These are phyloP conservation scores for Antheraea mylitta DNA, from an alignment of 1,140 invertebrate species.

Conservation along the genomic window DNA sequence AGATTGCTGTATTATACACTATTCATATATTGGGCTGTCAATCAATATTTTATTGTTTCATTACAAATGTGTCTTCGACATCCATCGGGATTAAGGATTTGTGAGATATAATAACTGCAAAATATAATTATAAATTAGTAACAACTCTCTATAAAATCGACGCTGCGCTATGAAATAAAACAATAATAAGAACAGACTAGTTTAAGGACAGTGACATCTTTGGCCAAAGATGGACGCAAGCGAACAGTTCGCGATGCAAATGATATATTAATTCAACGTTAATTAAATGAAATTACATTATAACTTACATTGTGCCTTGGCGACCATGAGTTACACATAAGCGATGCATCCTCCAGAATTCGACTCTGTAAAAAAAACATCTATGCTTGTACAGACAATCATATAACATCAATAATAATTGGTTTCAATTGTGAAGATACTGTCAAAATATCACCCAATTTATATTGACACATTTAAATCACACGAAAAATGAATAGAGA, in stretches of 20 bases:
- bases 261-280: conserved; percentile 12
- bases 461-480: too few species aligned
- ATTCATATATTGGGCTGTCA: too few species aligned
- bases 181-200: conserved; percentile 2
- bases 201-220: conserved; percentile 26
- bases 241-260: conserved; percentile 28
- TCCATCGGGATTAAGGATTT: too few species aligned
- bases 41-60: too few species aligned
- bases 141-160: too few species aligned
- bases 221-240: conserved; percentile 51
- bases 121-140: neutral
- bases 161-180: neutral
- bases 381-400: conserved; percentile 2
- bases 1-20: too few species aligned
- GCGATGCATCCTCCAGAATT: conserved; percentile 91
- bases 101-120: neutral
- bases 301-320: conserved; percentile 91
- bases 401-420: neutral
- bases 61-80: too few species aligned
- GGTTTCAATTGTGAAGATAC: too few species aligned
- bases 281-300: conserved; percentile 8
- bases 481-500: too few species aligned
- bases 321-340: conserved; percentile 94
- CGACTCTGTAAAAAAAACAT: conserved; percentile 85
- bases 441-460: too few species aligned